Evolutionary conservation across 2,888 invertebrate genomes (phyloP), one percentile per base, ranked within the genome.

Genomic region (Stratiomys singularior): DNA sequence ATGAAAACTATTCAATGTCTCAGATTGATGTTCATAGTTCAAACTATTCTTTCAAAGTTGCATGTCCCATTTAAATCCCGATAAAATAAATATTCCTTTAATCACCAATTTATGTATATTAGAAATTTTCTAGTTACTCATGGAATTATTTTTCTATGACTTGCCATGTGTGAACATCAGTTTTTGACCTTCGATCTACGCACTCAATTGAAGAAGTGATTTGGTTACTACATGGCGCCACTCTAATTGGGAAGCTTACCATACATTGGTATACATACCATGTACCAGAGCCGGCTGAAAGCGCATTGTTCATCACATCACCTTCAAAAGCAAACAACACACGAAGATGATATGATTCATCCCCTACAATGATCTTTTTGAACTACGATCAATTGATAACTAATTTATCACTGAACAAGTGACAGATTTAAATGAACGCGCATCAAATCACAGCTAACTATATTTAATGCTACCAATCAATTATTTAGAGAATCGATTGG

Each of bases 181-280:
- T 44, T 60, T 60, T 58, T 74, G 74, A 74, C 74, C 74, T 44
- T 58, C 15, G 60, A 52, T 74, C 60, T 23, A 30, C 7, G 37
- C 18, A 13, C 27, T 60, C 30, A 74, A 74, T 30, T 60, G 74
- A 37, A 37, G 74, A 74, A 74, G 60, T 74, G 74, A 74, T 74
- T 74, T 74, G 74, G 60, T 60, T 60, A 37, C 60, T 37, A 37
- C 21, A 11, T 60, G 74, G 74, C 74, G 74, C 74, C 74, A 58
- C 60, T 58, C 13, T 37, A 60, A 74, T 74, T 74, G 52, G 23
- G 44, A 74, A 15, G 74, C 25, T 18, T 28, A 46, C 7, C 9
- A 28, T 64, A 13, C 25, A 15, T 47, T 13, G n/a, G 15, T 28
- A 66, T 44, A 11, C 18, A 44, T 28, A 37, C 44, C 44, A 66